Percentiles rank a stretch among this genome's conserved stretches.
These are phyloP conservation scores for Erynnis tages DNA, from an alignment of 2,888 invertebrate genomes.

Conservation along the genomic window DNA sequence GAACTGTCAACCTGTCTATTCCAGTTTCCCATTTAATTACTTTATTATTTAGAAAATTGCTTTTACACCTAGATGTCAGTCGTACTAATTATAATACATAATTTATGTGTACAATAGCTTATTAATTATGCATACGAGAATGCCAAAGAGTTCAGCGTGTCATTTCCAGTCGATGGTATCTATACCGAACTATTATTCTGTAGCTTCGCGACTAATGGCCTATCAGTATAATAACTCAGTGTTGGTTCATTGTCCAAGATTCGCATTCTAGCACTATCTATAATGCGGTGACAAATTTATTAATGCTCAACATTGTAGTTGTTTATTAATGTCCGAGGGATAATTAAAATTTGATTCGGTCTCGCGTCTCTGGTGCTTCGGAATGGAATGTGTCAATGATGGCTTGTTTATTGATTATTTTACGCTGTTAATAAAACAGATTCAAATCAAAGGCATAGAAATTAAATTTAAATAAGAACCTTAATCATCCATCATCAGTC, in stretches of 20 bases:
- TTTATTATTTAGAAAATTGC: too few relatives aligned
- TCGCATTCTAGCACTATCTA: conserved; percentile 73
- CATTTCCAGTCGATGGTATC: conserved; percentile 55
- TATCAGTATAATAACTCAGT: conserved; percentile 71
- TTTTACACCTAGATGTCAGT: too few relatives aligned
- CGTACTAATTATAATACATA: too few relatives aligned
- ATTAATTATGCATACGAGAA: conserved; percentile 36
- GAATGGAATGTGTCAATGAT: too few relatives aligned
- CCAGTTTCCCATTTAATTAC: too few relatives aligned
- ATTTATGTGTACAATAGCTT: background rate
- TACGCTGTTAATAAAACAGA: too few relatives aligned
- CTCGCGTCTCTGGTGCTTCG: too few relatives aligned
- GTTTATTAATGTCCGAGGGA: conserved; percentile 60
- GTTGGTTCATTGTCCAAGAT: conserved; percentile 71
- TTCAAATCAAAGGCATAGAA: too few relatives aligned
- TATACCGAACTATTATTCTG: conserved; percentile 63
- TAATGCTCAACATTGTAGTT: conserved; percentile 67
- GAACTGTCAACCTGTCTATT: too few relatives aligned
- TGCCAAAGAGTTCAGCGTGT: conserved; percentile 41
- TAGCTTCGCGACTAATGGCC: conserved; percentile 75
- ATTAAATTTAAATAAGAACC: too few relatives aligned
- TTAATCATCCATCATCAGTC: too few relatives aligned
- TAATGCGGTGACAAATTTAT: conserved; percentile 78
- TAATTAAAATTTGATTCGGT: conserved; percentile 71
- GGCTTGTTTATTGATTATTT: too few relatives aligned